These are phyloP conservation scores for Colletes collaris DNA, from an alignment of 2,888 invertebrate species.

Conservation along the genomic window DNA sequence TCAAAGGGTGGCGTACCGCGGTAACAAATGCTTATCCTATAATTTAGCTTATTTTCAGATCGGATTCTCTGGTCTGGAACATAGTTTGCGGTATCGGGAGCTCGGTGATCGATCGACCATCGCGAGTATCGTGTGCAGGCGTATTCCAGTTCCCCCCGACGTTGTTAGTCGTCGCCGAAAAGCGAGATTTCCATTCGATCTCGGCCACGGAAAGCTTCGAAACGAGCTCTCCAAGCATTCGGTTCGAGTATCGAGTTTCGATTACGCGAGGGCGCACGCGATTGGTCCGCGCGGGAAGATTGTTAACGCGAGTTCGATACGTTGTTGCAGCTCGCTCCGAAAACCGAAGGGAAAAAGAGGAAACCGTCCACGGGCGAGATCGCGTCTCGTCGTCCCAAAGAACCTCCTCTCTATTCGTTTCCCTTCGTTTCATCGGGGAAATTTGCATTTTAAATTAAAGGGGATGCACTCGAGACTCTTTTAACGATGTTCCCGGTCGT, in stretches of 20 bases:
- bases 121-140: too few relatives aligned
- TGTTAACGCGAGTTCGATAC: constrained; percentile 6
- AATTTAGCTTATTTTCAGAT: too few relatives aligned
- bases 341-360: neutral
- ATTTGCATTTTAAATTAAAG: constrained; percentile 63
- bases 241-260: constrained; percentile 47
- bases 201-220: too few relatives aligned
- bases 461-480: constrained; percentile 30
- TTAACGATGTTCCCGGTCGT: constrained; percentile 35
- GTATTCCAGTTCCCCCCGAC: too few relatives aligned
- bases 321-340: constrained; percentile 23
- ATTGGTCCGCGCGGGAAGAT: neutral
- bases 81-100: too few relatives aligned
- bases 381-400: neutral
- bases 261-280: constrained; percentile 18
- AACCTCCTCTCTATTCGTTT: constrained; percentile 9
- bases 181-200: too few relatives aligned
- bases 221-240: too few relatives aligned
- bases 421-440: constrained; percentile 17
- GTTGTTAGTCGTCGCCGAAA: too few relatives aligned
- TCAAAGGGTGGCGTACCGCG: too few relatives aligned
- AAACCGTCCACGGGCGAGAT: neutral
- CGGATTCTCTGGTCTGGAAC: too few relatives aligned
- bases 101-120: too few relatives aligned
- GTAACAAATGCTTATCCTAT: too few relatives aligned